Evolutionary conservation across 2,797 vertebrate species (phyloP), one percentile per base, ranked within the genome.

Genomic region (Sebastes vulpes): DNA sequence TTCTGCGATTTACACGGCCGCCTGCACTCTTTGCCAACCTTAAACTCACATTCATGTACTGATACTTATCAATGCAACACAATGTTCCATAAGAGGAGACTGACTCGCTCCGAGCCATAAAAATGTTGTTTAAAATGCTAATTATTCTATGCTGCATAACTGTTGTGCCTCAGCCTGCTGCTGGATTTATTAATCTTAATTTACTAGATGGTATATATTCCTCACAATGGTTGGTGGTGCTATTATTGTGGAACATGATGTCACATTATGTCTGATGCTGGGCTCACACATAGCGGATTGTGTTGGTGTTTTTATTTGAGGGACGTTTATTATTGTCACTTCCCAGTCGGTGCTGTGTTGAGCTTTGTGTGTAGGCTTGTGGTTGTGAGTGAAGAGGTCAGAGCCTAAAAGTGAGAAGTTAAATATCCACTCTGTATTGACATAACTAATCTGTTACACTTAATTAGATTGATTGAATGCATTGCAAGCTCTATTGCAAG

Each of bases 31-130:
- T 71, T 81, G 28, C 20, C 42, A 54, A 53, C 57, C 26, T 77
- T 69, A 52, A 79, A 21, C 77, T 81, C 48, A 76, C 67, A 79
- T 58, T 52, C 25, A 77, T 80, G 58, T 63, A 35, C 57, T 75
- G 85, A 88, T 80, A 23, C 65, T 80, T 86, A 83, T 89, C 85
- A 54, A 14, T 77, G 82, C 64, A 72, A 65, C 32, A 25, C 42
- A 59, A 10, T 6, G 21, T 50, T 53, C 52, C 26, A 21, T 64
- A 42, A 48, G 46, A 58, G 29, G 32, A 81, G 9, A 61, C 57
- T 52, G 38, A 28, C 46, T 52, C 2, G 12, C 75, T 71, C 66
- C 11, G 7, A 77, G 82, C 54, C 23, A 77, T 57, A 11, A 52
- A 50, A 73, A 53, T 65, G 42, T 23, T 50, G 29, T 48, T 76